These are phyloP conservation scores for Eulithis testata DNA, from an alignment of 2,888 invertebrate genomes.

Conservation along the genomic window DNA sequence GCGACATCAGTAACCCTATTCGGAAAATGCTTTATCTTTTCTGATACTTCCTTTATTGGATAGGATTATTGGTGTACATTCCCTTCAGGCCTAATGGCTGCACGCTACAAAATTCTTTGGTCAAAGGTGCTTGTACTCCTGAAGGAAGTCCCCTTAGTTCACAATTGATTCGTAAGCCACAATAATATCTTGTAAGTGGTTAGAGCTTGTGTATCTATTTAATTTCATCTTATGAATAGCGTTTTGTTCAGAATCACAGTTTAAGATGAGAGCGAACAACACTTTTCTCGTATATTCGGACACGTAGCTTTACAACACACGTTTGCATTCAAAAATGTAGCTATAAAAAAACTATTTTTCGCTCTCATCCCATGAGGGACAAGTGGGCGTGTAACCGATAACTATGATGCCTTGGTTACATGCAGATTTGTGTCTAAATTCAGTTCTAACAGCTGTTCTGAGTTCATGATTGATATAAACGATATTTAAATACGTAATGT, in stretches of 20 bases:
- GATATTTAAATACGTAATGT: background rate
- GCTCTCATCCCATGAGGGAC: conserved; percentile 44
- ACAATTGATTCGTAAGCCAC: conserved; percentile 63
- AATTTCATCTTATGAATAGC: conserved; percentile 53
- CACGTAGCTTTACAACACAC: conserved; percentile 72
- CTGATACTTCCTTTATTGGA: conserved; percentile 19
- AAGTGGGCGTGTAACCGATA: conserved; percentile 80
- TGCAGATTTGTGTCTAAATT: conserved; percentile 68
- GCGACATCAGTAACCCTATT: conserved; percentile 50
- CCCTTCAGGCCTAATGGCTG: conserved; percentile 6
- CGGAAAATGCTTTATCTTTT: conserved; percentile 26
- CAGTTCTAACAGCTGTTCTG: conserved; percentile 1
- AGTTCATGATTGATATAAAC: conserved; percentile 11
- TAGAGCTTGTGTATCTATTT: conserved; percentile 65
- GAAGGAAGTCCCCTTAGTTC: conserved; percentile 51
- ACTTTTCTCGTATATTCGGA: conserved; percentile 57
- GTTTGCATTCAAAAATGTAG: conserved; percentile 47
- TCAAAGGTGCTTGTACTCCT: conserved; percentile 14
- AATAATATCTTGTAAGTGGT: conserved; percentile 55
- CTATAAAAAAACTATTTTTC: conserved; percentile 26
- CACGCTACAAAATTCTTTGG: conserved; percentile 1
- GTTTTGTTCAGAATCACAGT: conserved; percentile 49
- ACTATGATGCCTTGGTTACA: conserved; percentile 77
- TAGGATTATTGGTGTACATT: conserved; percentile 47
- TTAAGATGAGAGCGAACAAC: conserved; percentile 63